phyloP scores from a whole-genome alignment of 2,888 invertebrate genomes.

The Tetragonisca angustula region DNA sequence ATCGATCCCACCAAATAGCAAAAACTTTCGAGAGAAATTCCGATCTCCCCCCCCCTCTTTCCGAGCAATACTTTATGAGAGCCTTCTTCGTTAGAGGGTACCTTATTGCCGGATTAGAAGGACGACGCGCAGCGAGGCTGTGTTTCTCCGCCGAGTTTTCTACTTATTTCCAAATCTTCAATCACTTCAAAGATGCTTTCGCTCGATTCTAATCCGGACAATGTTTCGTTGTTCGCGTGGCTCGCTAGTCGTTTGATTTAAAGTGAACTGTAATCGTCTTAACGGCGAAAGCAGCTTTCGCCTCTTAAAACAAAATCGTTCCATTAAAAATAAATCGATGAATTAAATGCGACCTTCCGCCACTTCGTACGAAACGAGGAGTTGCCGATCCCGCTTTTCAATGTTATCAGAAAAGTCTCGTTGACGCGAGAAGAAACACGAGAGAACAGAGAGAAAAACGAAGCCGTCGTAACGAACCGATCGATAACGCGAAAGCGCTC shows the following conservation, averaged over 20 bases:
- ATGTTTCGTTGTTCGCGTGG: constrained; percentile 28
- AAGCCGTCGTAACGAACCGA: constrained; percentile 32
- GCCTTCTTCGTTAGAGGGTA: constrained; percentile 62
- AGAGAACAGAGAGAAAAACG: constrained; percentile 2
- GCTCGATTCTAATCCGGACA: constrained; percentile 42
- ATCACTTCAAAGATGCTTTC: constrained; percentile 51
- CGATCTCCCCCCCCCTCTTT: not conserved
- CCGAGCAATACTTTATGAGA: constrained; percentile 49
- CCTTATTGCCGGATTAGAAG: constrained; percentile 49
- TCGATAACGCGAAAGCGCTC: constrained; percentile 33
- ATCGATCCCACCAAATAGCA: constrained; percentile 39
- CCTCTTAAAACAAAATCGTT: constrained; percentile 39
- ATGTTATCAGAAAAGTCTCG: constrained; percentile 33
- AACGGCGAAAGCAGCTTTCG: constrained; percentile 41
- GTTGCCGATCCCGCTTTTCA: not conserved
- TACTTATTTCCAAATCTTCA: constrained; percentile 46
- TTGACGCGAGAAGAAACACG: constrained; percentile 5
- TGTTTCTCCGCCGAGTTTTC: constrained; percentile 6
- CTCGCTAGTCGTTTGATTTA: constrained; percentile 51
- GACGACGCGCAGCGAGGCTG: not conserved
- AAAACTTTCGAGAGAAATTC: constrained; percentile 50
- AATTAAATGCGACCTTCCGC: constrained; percentile 12
- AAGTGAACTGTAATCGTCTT: constrained; percentile 57
- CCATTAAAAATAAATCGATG: constrained; percentile 48
- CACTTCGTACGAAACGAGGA: not conserved